These are phyloP conservation scores for Dione juno DNA, from an alignment of 2,888 invertebrate species.

Conservation along the genomic window DNA sequence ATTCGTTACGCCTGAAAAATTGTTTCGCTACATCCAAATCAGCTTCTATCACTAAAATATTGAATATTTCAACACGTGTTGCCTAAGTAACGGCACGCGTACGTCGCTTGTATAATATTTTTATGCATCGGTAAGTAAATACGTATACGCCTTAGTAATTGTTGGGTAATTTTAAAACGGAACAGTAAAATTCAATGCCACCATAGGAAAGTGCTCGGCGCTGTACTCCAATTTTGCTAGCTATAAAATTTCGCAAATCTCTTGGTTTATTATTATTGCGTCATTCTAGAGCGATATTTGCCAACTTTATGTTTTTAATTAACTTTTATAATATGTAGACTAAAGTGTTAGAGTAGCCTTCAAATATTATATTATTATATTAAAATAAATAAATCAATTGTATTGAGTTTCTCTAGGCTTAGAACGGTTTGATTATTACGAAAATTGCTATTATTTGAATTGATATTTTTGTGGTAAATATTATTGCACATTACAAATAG, in stretches of 20 bases:
- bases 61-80: slow-evolving; percentile 54
- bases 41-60: slow-evolving; percentile 47
- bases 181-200: slow-evolving; percentile 68
- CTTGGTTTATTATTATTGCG: slow-evolving; percentile 44
- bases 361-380: slow-evolving; percentile 5
- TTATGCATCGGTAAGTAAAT: slow-evolving; percentile 68
- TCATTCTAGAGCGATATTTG: slow-evolving; percentile 37
- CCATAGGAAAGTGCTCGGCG: slow-evolving; percentile 61
- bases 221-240: slow-evolving; percentile 62
- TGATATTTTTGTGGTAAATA: not conserved
- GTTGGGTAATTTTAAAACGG: slow-evolving; percentile 34
- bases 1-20: slow-evolving; percentile 48
- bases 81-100: slow-evolving; percentile 53
- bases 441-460: not conserved
- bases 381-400: slow-evolving; percentile 1
- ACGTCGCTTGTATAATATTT: slow-evolving; percentile 54
- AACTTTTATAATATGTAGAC: slow-evolving; percentile 24
- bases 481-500: too few relatives aligned
- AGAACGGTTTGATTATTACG: not conserved
- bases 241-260: slow-evolving; percentile 66
- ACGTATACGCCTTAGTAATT: slow-evolving; percentile 52
- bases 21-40: slow-evolving; percentile 45
- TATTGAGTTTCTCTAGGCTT: not conserved
- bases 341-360: slow-evolving; percentile 23
- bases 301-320: slow-evolving; percentile 41